Evolutionary conservation across 2,113 vertebrate species (phyloP).

Genomic region (Piaya cayana): DNA sequence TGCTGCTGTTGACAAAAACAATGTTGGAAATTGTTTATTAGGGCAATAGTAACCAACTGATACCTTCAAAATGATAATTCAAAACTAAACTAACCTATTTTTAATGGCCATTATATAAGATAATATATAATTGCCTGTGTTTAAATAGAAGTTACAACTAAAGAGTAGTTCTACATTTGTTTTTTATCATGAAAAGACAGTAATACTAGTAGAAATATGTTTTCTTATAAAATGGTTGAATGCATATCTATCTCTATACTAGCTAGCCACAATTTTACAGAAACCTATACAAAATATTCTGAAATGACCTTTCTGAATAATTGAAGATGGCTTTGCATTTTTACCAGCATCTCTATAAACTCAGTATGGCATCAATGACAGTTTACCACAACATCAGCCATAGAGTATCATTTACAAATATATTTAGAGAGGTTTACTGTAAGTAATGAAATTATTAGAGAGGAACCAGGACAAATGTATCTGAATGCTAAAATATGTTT

Average conservation of each 20-base stretch:
- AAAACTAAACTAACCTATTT: background rate
- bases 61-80: background rate
- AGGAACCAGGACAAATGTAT: background rate
- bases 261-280: slow-evolving; percentile 15
- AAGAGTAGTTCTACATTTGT: background rate
- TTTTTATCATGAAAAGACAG: background rate
- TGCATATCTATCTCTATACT: background rate
- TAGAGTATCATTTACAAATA: slow-evolving; percentile 39
- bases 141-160: background rate
- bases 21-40: background rate
- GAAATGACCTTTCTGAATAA: slow-evolving; percentile 76
- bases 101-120: background rate
- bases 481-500: background rate
- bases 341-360: slow-evolving; percentile 58
- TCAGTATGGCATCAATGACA: background rate
- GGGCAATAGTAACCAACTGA: background rate
- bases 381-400: slow-evolving; percentile 21
- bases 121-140: background rate
- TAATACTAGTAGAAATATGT: background rate
- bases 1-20: background rate
- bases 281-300: slow-evolving; percentile 49
- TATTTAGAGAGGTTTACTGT: slow-evolving; percentile 54
- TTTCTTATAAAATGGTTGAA: background rate
- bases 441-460: slow-evolving; percentile 38
- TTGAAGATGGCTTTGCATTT: slow-evolving; percentile 69